These are phyloP conservation scores for Nephrotoma flavescens DNA, from an alignment of 2,888 invertebrate species.

Conservation along the genomic window DNA sequence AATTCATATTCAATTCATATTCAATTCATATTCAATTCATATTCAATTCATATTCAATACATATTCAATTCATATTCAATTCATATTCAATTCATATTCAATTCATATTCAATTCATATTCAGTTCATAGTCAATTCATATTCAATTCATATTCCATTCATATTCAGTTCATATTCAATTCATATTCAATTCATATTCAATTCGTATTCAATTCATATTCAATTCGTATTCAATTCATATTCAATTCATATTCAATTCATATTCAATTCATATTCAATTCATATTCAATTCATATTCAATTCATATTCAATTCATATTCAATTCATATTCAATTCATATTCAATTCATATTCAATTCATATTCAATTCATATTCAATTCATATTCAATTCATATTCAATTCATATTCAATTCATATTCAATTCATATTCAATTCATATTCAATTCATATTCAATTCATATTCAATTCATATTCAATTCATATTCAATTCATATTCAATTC, in stretches of 20 bases:
- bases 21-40: no score
- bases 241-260: neutral
- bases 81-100: neutral
- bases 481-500: neutral
- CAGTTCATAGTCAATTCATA: neutral
- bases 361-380: neutral
- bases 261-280: neutral
- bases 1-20: no score
- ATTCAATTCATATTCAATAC: no score
- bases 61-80: neutral
- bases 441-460: neutral
- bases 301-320: neutral
- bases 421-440: neutral
- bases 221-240: neutral
- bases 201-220: neutral
- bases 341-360: neutral
- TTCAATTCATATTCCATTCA: neutral
- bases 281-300: neutral
- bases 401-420: neutral
- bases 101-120: neutral
- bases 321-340: neutral
- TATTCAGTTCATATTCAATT: neutral
- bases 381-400: neutral
- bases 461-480: neutral
- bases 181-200: neutral